Evolutionary conservation across 2,113 vertebrate genomes (phyloP).

Genomic region (Brachypteracias leptosomus): DNA sequence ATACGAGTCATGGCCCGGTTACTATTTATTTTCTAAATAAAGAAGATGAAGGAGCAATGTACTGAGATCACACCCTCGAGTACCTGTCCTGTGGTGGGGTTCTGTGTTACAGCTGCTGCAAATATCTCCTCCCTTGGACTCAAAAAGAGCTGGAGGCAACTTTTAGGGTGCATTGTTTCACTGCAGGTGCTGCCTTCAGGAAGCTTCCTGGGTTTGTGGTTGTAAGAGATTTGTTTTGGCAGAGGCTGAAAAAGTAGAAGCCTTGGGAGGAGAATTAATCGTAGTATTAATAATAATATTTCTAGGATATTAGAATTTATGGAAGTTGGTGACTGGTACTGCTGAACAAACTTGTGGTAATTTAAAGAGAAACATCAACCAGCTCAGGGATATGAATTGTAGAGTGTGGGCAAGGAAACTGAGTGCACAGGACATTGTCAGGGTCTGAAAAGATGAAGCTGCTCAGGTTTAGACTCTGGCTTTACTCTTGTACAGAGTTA

Average conservation of each 20-base stretch:
- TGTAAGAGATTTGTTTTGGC: background rate
- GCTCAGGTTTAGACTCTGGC: background rate
- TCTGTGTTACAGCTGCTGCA: conserved; percentile 1
- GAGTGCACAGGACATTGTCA: background rate
- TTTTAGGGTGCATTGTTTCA: background rate
- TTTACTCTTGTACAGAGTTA: background rate
- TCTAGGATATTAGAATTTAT: background rate
- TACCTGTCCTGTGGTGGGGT: background rate
- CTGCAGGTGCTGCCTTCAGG: background rate
- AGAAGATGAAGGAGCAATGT: conserved; percentile 91
- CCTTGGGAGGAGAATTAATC: background rate
- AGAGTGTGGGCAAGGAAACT: background rate
- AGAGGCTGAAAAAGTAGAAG: background rate
- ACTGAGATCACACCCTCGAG: conserved; percentile 67
- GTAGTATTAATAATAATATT: background rate
- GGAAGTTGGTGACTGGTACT: background rate
- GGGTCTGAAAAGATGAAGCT: background rate
- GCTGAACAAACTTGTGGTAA: background rate
- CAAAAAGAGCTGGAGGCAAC: conserved; percentile 2
- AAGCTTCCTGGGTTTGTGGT: background rate
- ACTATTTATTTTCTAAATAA: conserved; percentile 96
- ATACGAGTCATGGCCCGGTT: conserved; percentile 87
- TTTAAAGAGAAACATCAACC: background rate
- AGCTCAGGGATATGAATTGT: background rate
- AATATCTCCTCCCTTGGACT: conserved; percentile 34